Percentiles rank a stretch among this genome's conserved stretches.
Evolutionary conservation across 2,888 invertebrate species (phyloP).

Genomic region (Sicus ferrugineus): DNA sequence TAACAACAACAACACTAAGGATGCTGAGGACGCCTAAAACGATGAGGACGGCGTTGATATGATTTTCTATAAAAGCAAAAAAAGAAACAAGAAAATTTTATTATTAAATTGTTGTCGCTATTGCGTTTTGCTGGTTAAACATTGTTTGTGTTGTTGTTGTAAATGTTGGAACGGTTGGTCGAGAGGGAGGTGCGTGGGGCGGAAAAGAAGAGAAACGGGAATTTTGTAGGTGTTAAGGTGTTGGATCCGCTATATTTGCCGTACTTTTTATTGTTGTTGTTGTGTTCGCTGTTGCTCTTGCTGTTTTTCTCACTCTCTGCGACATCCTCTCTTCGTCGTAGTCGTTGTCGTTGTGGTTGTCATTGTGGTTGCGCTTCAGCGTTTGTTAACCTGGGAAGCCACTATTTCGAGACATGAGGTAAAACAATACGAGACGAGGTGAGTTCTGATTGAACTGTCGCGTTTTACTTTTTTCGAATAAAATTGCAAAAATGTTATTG

Average conservation of each 20-base stretch:
- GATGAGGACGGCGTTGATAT: neutral
- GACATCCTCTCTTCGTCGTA: slow-evolving; percentile 9
- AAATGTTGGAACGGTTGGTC: neutral
- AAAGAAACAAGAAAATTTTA: too few relatives aligned
- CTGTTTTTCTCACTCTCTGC: neutral
- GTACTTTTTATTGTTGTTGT: too few relatives aligned
- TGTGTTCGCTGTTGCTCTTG: too few relatives aligned
- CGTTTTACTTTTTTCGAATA: slow-evolving; percentile 22
- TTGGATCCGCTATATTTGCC: too few relatives aligned
- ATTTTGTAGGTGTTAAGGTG: neutral
- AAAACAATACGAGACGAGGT: neutral
- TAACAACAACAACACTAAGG: neutral
- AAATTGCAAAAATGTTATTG: slow-evolving; percentile 18
- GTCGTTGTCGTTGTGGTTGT: too few relatives aligned
- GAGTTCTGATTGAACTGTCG: neutral
- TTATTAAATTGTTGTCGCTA: slow-evolving; percentile 23
- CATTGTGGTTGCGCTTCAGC: too few relatives aligned
- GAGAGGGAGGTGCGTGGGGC: neutral
- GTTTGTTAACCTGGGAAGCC: too few relatives aligned
- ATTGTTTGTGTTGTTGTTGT: neutral
- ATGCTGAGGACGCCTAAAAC: neutral
- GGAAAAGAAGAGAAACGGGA: too few relatives aligned
- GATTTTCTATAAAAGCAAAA: slow-evolving; percentile 13
- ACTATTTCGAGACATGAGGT: too few relatives aligned
- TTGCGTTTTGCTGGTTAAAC: neutral